Percentiles rank a stretch among this genome's conserved stretches.
Evolutionary conservation across 2,888 invertebrate genomes (phyloP).

Genomic region (Steromphala cineraria): DNA sequence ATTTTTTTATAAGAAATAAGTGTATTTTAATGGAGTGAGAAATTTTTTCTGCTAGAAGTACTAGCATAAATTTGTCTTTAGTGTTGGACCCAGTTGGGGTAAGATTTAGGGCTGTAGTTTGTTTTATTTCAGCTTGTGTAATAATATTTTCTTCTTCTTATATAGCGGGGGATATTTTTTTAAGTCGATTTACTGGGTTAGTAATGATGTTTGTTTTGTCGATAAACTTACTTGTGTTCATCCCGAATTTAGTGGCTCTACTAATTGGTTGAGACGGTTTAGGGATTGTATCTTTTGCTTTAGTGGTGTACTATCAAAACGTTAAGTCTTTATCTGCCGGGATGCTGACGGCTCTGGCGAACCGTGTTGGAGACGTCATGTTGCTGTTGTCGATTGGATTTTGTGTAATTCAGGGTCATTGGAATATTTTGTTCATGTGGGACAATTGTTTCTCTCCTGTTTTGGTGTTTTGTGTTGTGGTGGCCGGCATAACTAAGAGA

Average conservation of each 20-base stretch:
- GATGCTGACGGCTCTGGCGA: conserved; percentile 83
- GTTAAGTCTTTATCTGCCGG: conserved; percentile 83
- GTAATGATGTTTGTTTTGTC: conserved; percentile 82
- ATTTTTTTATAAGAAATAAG: background rate
- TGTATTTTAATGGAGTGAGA: conserved; percentile 3
- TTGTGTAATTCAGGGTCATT: conserved; percentile 53
- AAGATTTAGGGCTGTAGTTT: conserved; percentile 68
- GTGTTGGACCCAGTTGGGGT: conserved; percentile 24
- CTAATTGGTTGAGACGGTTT: conserved; percentile 85
- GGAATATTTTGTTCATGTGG: conserved; percentile 76
- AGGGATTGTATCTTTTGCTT: conserved; percentile 84
- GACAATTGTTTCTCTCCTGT: conserved; percentile 75
- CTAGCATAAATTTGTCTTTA: background rate
- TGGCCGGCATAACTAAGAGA: conserved; percentile 84
- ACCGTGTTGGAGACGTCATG: conserved; percentile 85
- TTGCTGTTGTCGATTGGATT: conserved; percentile 79
- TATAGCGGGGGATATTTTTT: conserved; percentile 80
- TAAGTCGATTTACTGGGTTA: conserved; percentile 82
- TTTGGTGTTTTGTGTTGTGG: conserved; percentile 75
- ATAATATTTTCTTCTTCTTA: conserved; percentile 82
- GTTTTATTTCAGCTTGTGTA: conserved; percentile 81
- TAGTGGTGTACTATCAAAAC: conserved; percentile 85
- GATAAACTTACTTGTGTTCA: conserved; percentile 83
- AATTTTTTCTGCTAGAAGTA: background rate
- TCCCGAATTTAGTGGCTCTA: conserved; percentile 83